Percentiles rank a stretch among this genome's conserved stretches.
Evolutionary conservation across 2,888 invertebrate genomes (phyloP).

Genomic region (Hydroisotoma schaefferi): DNA sequence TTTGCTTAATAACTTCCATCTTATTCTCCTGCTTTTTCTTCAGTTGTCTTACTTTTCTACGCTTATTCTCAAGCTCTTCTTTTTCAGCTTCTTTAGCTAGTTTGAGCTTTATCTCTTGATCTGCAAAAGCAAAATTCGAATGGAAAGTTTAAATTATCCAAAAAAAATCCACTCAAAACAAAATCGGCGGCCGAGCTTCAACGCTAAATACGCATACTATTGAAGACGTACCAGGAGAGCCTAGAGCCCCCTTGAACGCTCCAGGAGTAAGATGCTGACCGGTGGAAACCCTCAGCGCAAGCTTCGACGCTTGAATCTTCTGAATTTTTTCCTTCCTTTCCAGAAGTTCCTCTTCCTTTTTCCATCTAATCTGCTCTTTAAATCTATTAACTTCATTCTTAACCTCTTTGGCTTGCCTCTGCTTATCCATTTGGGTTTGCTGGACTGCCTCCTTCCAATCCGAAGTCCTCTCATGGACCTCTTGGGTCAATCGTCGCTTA

Average conservation of each 20-base stretch:
- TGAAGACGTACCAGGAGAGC: conserved; percentile 8
- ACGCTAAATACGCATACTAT: no score
- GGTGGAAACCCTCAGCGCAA: conserved; percentile 15
- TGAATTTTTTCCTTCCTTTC: conserved; percentile 24
- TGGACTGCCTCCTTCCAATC: background rate
- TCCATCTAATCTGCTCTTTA: conserved; percentile 4
- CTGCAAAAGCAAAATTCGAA: no score
- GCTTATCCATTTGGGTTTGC: no score
- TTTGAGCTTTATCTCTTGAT: conserved; percentile 3
- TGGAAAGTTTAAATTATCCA: no score
- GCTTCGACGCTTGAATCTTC: conserved; percentile 32
- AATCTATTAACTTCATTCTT: background rate
- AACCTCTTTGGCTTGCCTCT: background rate
- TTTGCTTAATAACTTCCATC: background rate
- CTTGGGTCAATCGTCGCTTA: conserved; percentile 19
- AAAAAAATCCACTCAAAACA: no score
- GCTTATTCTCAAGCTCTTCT: background rate
- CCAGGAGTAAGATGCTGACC: background rate
- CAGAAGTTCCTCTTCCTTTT: conserved; percentile 12
- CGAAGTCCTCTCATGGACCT: conserved; percentile 21
- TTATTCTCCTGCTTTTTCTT: background rate
- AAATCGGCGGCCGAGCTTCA: no score
- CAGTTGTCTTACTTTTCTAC: background rate
- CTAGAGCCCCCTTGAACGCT: conserved; percentile 1
- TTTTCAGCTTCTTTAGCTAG: background rate